These are phyloP conservation scores for Sminthurinus aureus DNA, from an alignment of 2,888 invertebrate species.

Conservation along the genomic window DNA sequence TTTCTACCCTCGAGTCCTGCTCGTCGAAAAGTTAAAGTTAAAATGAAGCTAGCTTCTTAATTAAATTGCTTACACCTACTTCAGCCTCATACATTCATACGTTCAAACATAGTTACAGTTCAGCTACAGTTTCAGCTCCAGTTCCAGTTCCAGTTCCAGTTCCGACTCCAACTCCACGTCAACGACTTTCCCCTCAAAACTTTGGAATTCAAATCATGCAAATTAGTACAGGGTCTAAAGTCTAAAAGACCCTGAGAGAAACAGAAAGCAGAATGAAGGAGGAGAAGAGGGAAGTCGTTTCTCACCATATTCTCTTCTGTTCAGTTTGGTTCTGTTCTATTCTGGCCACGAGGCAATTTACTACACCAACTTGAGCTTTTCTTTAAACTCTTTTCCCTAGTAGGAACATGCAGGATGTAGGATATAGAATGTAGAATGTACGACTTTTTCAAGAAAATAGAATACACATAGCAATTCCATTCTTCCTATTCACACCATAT, in stretches of 20 bases:
- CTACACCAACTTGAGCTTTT: background rate
- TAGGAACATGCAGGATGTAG: background rate
- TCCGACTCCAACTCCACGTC: background rate
- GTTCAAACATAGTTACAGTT: too few species aligned
- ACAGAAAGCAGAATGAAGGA: too few species aligned
- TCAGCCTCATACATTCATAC: background rate
- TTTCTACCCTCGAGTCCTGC: too few species aligned
- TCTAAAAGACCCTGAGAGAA: background rate
- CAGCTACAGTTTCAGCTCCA: background rate
- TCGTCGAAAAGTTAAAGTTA: background rate
- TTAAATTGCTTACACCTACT: background rate
- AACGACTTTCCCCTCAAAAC: constrained; percentile 7
- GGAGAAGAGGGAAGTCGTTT: background rate
- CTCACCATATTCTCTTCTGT: too few species aligned
- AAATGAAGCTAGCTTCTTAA: constrained; percentile 1
- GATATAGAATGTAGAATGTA: background rate
- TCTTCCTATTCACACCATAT: too few species aligned
- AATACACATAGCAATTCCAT: too few species aligned
- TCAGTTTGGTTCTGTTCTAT: background rate
- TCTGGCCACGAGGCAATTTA: background rate
- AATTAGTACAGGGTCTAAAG: background rate
- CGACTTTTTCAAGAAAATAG: background rate
- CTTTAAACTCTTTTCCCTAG: background rate
- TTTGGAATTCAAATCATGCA: constrained; percentile 18
- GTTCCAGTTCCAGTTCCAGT: background rate